phyloP scores from a whole-genome alignment of 2,888 invertebrate species.

The Philhelius pedissequus region DNA sequence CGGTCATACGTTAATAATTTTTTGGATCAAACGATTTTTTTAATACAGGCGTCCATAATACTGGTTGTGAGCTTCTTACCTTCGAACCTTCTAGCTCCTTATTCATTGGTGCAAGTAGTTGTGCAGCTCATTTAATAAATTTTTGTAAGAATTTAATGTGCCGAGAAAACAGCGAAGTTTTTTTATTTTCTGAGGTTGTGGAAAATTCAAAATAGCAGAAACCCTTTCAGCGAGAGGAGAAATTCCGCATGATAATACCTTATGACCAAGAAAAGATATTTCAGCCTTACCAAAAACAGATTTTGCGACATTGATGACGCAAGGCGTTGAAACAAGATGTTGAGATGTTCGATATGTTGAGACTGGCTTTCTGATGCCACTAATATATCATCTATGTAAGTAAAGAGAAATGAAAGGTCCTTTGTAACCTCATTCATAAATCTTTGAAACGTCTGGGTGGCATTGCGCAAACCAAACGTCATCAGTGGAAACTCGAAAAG shows the following conservation, averaged over 20 bases:
- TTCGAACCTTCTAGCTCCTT: neutral
- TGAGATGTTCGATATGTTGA: neutral
- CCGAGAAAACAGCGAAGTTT: slow-evolving; percentile 11
- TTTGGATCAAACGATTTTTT: neutral
- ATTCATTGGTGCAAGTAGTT: slow-evolving; percentile 46
- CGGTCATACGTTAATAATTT: slow-evolving; percentile 21
- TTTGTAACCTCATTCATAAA: too few species aligned
- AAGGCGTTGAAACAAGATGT: slow-evolving; percentile 10
- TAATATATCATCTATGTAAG: neutral
- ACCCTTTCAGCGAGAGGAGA: neutral
- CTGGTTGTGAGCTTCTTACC: neutral
- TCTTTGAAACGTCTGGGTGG: too few species aligned
- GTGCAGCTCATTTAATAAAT: neutral
- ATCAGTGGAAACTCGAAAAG: neutral
- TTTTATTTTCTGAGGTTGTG: neutral
- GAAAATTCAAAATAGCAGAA: neutral
- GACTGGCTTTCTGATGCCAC: neutral
- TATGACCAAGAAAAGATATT: neutral
- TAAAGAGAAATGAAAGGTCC: neutral
- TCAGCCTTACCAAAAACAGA: neutral
- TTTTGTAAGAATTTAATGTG: neutral
- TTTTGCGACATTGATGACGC: neutral
- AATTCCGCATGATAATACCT: neutral
- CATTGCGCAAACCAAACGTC: too few species aligned
- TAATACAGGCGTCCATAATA: neutral